Evolutionary conservation across 1,140 invertebrate species (phyloP).

Genomic region (Hypsibius dujardini): DNA sequence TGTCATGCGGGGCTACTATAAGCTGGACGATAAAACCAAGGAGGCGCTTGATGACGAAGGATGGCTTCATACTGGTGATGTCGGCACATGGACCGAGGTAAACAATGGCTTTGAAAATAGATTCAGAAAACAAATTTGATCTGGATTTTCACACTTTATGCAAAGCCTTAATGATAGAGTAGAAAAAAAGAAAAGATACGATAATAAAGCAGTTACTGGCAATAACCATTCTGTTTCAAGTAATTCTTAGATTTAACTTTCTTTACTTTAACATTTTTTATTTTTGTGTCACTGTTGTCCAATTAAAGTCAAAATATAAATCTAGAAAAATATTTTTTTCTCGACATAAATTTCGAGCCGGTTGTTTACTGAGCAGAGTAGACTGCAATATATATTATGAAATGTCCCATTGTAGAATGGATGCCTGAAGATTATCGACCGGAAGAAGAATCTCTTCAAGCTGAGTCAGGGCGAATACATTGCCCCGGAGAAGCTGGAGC

Average conservation of each 20-base stretch:
- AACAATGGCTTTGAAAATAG: constrained; percentile 19
- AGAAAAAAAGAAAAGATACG: background rate
- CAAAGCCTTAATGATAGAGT: background rate
- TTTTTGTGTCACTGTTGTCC: background rate
- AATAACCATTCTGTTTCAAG: background rate
- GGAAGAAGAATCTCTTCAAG: constrained; percentile 37
- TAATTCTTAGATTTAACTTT: background rate
- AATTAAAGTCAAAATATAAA: background rate
- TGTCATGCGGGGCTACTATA: constrained; percentile 36
- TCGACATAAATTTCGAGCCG: background rate
- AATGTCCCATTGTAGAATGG: constrained; percentile 26
- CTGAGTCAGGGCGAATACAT: constrained; percentile 36
- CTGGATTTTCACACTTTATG: background rate
- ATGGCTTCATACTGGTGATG: constrained; percentile 31
- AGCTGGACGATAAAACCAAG: constrained; percentile 30
- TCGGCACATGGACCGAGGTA: constrained; percentile 30
- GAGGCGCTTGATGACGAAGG: constrained; percentile 30
- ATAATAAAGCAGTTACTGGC: background rate
- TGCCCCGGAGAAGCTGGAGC: constrained; percentile 28
- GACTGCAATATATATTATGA: too few relatives aligned
- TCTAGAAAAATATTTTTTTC: background rate
- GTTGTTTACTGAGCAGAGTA: too few relatives aligned
- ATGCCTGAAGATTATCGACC: constrained; percentile 34
- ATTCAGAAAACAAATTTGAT: background rate
- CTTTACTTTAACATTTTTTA: background rate